Conservation (phyloP, 2,797 vertebrate species). For the Macropus fuliginosus region DNA sequence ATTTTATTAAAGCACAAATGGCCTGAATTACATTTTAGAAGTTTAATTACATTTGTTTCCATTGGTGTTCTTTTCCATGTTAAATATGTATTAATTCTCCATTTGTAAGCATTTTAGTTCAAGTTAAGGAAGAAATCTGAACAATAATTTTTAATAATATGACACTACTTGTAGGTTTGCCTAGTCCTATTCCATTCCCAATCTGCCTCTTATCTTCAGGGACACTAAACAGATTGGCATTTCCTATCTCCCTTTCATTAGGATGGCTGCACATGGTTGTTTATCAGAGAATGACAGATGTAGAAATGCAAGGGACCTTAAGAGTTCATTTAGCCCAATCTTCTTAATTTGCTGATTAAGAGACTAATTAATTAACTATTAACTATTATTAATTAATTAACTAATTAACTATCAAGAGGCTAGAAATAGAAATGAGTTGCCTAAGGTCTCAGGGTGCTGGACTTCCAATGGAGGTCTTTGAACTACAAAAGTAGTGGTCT, state of each 20-base stretch:
- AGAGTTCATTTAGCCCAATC: background rate
- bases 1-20: background rate
- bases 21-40: background rate
- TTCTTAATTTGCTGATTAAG: background rate
- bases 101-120: background rate
- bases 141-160: background rate
- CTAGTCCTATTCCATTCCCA: background rate
- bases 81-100: background rate
- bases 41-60: background rate
- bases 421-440: background rate
- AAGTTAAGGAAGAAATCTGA: background rate
- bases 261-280: background rate
- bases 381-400: no score
- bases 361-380: background rate
- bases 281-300: background rate
- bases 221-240: background rate
- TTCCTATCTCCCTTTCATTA: background rate
- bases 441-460: background rate
- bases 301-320: background rate
- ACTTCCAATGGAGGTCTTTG: background rate
- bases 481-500: background rate
- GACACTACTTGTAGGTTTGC: background rate
- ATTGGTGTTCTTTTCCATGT: background rate
- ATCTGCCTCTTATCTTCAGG: background rate
- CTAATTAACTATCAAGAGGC: no score